Evolutionary conservation across 2,888 invertebrate genomes (phyloP).

Genomic region (Desoria tigrina): DNA sequence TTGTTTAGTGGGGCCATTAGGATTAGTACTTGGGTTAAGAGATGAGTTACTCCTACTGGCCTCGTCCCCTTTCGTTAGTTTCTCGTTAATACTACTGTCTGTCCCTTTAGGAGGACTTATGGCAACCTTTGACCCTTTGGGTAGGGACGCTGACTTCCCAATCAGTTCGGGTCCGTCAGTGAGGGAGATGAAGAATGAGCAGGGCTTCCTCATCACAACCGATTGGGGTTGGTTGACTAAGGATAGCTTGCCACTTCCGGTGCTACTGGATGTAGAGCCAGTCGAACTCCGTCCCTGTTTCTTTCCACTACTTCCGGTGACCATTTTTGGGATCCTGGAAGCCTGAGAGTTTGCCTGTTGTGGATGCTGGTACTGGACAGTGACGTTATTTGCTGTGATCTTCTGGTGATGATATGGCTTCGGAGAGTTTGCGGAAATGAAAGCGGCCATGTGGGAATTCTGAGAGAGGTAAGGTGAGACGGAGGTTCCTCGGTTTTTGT

Average conservation of each 20-base stretch:
- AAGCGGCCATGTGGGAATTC: not conserved
- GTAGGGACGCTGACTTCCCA: slow-evolving; percentile 7
- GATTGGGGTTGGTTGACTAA: not conserved
- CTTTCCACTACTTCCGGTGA: slow-evolving; percentile 5
- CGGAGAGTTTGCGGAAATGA: slow-evolving; percentile 4
- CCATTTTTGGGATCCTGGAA: slow-evolving; percentile 37
- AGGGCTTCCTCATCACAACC: slow-evolving; percentile 40
- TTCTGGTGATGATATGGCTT: not conserved
- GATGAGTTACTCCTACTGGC: not conserved
- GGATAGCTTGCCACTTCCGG: not conserved
- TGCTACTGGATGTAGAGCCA: not conserved
- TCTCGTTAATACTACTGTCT: not conserved
- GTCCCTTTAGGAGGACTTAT: not conserved
- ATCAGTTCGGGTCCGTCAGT: slow-evolving; percentile 8
- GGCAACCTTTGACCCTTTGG: slow-evolving; percentile 10
- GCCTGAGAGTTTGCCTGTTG: slow-evolving; percentile 27
- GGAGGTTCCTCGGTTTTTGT: not conserved
- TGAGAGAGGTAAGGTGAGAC: slow-evolving; percentile 16
- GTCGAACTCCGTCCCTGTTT: not conserved
- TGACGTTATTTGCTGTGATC: not conserved
- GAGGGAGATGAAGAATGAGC: slow-evolving; percentile 52
- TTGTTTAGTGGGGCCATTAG: slow-evolving; percentile 22
- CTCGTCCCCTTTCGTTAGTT: not conserved
- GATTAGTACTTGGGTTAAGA: slow-evolving; percentile 13
- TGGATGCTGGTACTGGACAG: not conserved